Base-by-base conservation (phyloP, 2,797 vertebrate species). In the Percopsis omiscomaycus region DNA sequence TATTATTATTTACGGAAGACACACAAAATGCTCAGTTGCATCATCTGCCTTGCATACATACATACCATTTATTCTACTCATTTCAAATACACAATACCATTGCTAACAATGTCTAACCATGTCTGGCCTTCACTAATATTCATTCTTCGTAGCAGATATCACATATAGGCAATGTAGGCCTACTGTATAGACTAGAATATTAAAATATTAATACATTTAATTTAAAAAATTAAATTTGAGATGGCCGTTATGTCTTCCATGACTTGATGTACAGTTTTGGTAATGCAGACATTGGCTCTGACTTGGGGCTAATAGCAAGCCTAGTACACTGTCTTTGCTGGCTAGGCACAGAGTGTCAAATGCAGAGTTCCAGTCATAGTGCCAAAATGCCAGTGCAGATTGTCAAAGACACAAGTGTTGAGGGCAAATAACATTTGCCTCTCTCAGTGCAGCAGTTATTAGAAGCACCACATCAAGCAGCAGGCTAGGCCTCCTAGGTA, bases 401-500 rank as follows among this genome's bases (percentile, higher is more conserved):
- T 81, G 66, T 78, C 62, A 69, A 61, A 71, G 64, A 75, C 42
- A 3, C 64, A 78, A 74, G 73, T 77, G 79, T 79, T 79, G 30
- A 49, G 47, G 61, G 55, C 15, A 59, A 46, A 52, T 58, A 66
- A 30, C 29, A 2, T 46, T 62, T 1, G 32, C 44, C 27, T 68
- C 58, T 72, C 27, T 46, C 65, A 60, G 49, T 78, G 70, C 68
- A 70, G 83, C 78, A 78, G 73, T 62, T 73, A 55, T 63, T 16
- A 72, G 60, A 77, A 66, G 63, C 57, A 59, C 65, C 67, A 68
- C 66, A 54, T 73, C 53, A 56, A 48, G 37, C 49, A 46, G 55
- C 67, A 69, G 70, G 68, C 32, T 49, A 58, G 69, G 74, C 75
- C 80, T 86, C 66, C 58, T 77, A 72, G 65, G 80, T 89, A 88